Evolutionary conservation across 2,888 invertebrate species (phyloP).

Genomic region (Lasioglossum marginatum): DNA sequence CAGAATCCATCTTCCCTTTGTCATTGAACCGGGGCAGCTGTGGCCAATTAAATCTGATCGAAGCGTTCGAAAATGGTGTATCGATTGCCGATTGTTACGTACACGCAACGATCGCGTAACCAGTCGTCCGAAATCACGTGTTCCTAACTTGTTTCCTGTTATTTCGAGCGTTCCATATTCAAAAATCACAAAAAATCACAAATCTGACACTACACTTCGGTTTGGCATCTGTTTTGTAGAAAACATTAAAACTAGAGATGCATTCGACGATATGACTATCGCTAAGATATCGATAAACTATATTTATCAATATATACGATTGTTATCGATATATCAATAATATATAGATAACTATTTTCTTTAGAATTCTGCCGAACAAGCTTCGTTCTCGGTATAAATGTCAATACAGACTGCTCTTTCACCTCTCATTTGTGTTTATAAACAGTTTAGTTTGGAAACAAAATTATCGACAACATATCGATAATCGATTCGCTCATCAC

Average conservation of each 20-base stretch:
- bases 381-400: too few relatives aligned
- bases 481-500: too few relatives aligned
- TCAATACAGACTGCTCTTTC: too few relatives aligned
- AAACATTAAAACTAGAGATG: not conserved
- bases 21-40: slow-evolving; percentile 36
- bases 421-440: too few relatives aligned
- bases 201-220: not conserved
- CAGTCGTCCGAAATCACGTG: not conserved
- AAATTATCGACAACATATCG: too few relatives aligned
- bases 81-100: slow-evolving; percentile 2
- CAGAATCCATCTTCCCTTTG: slow-evolving; percentile 37
- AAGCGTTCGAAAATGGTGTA: slow-evolving; percentile 11
- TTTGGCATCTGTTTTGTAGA: not conserved
- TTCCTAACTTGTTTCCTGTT: not conserved
- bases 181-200: not conserved
- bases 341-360: too few relatives aligned
- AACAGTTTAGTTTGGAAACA: too few relatives aligned
- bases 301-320: too few relatives aligned
- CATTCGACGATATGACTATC: too few relatives aligned
- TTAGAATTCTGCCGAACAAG: too few relatives aligned
- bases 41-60: slow-evolving; percentile 35
- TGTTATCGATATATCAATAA: too few relatives aligned
- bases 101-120: slow-evolving; percentile 12
- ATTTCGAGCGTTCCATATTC: not conserved
- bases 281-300: too few relatives aligned